Evolutionary conservation across 35 echinoderm and acorn worm genomes (phyloP).

Genomic region (Stichopus chloronotus): DNA sequence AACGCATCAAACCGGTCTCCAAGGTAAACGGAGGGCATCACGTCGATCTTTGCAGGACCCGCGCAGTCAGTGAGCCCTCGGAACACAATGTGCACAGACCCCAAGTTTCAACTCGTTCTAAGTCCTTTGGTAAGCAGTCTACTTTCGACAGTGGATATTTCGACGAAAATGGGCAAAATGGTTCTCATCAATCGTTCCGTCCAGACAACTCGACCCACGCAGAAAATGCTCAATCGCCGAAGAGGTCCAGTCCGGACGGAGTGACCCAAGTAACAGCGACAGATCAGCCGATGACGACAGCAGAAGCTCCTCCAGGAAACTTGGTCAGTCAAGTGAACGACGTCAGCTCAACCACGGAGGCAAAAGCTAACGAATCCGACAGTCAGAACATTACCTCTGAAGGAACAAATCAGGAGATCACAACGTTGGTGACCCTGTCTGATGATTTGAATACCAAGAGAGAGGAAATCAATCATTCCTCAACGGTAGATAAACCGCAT

Average conservation of each 20-base stretch:
- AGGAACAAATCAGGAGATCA: background rate
- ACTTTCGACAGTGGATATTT: constrained; percentile 97
- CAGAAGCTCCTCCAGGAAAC: background rate
- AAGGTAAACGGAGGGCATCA: background rate
- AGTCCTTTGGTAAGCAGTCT: constrained; percentile 62
- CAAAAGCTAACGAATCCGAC: background rate
- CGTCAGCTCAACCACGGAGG: background rate
- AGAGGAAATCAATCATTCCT: background rate
- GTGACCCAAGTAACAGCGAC: background rate
- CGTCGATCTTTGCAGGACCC: background rate
- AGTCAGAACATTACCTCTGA: too few species aligned
- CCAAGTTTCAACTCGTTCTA: constrained; percentile 6
- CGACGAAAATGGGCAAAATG: constrained; percentile 83
- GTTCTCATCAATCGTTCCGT: background rate
- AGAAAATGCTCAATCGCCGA: background rate
- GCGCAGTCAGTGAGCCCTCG: background rate
- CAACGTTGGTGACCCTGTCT: background rate
- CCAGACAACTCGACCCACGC: background rate
- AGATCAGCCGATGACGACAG: background rate
- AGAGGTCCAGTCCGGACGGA: constrained; percentile 17
- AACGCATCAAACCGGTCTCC: background rate
- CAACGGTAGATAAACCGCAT: background rate
- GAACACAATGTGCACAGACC: background rate
- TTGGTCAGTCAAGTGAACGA: background rate
- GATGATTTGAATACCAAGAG: background rate